Base-by-base conservation (phyloP, 2,797 vertebrate genomes). In the Eleutherodactylus coqui region DNA sequence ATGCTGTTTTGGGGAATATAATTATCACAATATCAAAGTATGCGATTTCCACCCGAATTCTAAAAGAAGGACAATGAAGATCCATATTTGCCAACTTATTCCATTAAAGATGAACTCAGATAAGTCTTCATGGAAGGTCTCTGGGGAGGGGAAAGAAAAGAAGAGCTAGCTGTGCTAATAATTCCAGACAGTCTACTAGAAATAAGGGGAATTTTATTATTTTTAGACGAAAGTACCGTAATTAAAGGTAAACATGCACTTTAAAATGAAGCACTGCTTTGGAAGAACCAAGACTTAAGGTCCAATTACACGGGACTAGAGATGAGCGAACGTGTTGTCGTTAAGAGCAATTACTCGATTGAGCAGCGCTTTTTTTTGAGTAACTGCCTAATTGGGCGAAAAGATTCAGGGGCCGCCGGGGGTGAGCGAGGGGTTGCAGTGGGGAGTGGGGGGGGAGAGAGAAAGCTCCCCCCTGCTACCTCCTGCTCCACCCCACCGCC, bases 51-150 rank as follows among this genome's bases (percentile, higher is more conserved):
- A 11, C 21, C 36, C 36, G n/a, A 41, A 70, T 36, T 36, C 21
- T 45, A 29, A 27, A 69, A 73, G 70, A 32, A 5, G 14, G 21
- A 75, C 27, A 32, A 10, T 49, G 29, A 21, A 32, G 16, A 51
- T 29, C 73, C 73, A 75, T 17, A 49, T 32, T 32, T 49, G 73
- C 73, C 43, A 75, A 49, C 73, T 75, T 32, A 49, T 75, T 49
- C 43, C 27, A 32, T 75, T 75, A 75, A 75, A 70, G 19, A 24
- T 43, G 8, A 38, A 36, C 7, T 36, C 2, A 9, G 36, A 36
- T 10, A 6, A 19, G n/a, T n/a, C n/a, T n/a, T n/a, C n/a, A n/a
- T n/a, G n/a, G n/a, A n/a, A n/a, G 58, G n/a, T 3, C n/a, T 27
- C 58, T 11, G 24, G 53, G 7, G 53, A 67, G 8, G 64, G 6